Base-by-base conservation (phyloP, 1,140 invertebrate genomes). In the Drosophila erecta region DNA sequence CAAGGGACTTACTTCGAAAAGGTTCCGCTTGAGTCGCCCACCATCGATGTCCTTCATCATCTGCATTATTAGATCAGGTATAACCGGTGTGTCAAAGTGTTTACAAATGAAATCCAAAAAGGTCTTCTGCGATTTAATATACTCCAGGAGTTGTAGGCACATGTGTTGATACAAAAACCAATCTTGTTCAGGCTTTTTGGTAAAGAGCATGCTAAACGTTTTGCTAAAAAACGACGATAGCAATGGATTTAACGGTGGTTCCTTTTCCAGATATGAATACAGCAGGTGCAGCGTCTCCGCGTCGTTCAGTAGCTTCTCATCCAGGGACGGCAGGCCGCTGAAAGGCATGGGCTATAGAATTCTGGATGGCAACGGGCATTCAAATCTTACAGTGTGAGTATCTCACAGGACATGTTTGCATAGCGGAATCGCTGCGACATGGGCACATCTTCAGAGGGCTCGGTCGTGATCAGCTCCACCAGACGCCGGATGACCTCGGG, bases 151-250 rank as follows among this genome's bases (percentile, higher is more conserved):
- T 94, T 98, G 95, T 85, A 97, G 95, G 93, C 96, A 97, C 90
- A 96, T 96, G 90, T 97, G 95, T 94, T 97, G 96, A 94, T 97
- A 97, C 89, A 96, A 96, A 93, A 97, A 97, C 96, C 96, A 98
- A 94, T 97, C 96, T 96, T 94, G 93, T 91, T 94, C 93, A 65
- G 92, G 91, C 79, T 96, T 97, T 90, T 96, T 95, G 62, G 95
- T 95, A 69, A 98, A 95, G 77, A 98, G 94, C 92, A 97, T 95
- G 81, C 96, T 95, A 92, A 99, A 95, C 55, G 97, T 97, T 95
- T 98, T 98, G 93, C 97, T 98, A 93, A 98, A 98, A 94, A 98
- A 99, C 74, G 97, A 98, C 37, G 98, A 97, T 81, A 99, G 94
- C 55, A 99, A 93, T 64, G 98, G 97, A 94, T 99, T 99, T 46